phyloP scores from a whole-genome alignment of 2,888 invertebrate species.

The Halictus ligatus region DNA sequence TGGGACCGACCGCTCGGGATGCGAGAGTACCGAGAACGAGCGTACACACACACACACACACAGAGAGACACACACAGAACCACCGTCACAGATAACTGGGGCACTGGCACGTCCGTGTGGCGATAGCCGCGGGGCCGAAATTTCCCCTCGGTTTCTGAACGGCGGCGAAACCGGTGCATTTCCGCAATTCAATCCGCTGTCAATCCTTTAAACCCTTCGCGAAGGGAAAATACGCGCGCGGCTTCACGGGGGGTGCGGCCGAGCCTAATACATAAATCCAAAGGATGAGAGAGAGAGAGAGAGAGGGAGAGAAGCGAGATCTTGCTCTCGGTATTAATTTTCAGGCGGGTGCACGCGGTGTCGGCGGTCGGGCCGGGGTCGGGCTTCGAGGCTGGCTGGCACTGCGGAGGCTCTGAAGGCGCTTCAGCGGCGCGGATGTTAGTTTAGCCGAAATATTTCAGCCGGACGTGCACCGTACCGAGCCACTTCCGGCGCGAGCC shows the following conservation, averaged over 20 bases:
- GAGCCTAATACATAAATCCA: slow-evolving; percentile 51
- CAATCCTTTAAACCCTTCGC: slow-evolving; percentile 30
- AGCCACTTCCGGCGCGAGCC: slow-evolving; percentile 64
- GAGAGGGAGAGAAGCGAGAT: slow-evolving; percentile 6
- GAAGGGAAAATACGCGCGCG: slow-evolving; percentile 26
- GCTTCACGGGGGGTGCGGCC: background rate
- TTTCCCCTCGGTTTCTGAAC: background rate
- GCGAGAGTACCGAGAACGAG: background rate
- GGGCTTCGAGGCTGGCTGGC: background rate
- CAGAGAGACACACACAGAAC: too few relatives aligned
- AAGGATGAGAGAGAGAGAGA: background rate
- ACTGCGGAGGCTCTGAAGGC: slow-evolving; percentile 33
- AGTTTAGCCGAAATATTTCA: slow-evolving; percentile 67
- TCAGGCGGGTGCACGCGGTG: slow-evolving; percentile 24
- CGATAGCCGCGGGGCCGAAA: slow-evolving; percentile 1
- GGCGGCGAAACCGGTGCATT: background rate
- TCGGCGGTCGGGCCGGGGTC: slow-evolving; percentile 7
- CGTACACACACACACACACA: background rate
- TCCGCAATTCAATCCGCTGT: slow-evolving; percentile 35
- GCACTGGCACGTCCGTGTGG: background rate
- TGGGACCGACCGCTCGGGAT: background rate
- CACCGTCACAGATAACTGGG: background rate
- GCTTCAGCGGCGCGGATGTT: slow-evolving; percentile 50
- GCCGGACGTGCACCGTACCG: slow-evolving; percentile 61
- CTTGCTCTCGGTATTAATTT: slow-evolving; percentile 57